Evolutionary conservation across 2,888 invertebrate genomes (phyloP), one percentile per base, ranked within the genome.

Genomic region (Lycophotia porphyrea): DNA sequence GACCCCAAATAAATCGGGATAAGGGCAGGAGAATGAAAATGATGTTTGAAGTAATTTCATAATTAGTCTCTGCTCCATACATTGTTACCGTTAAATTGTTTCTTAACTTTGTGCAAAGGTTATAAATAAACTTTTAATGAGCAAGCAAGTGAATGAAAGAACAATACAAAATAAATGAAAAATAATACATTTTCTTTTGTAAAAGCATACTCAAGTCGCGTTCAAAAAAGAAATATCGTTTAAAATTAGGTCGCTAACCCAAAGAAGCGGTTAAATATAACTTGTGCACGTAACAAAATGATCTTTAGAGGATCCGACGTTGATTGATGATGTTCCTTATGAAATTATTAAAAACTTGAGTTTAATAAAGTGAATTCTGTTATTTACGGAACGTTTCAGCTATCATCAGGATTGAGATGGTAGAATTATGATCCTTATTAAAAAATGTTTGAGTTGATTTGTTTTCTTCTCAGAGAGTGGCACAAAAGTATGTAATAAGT

Each of bases 311-410:
- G 78, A 74, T 65, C 27, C 47, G 89, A 87, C 90, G 76, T 84
- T 91, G 92, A 92, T 91, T 87, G 89, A 92, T 92, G 73, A 83
- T 70, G 74, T 79, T 82, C 74, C 63, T 69, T 71, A 84, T 84
- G 79, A 81, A 82, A 85, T 87, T 80, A 87, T 87, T 85, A 71
- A 85, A 86, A 76, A 81, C 49, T 70, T 74, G 76, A 80, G 66
- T 72, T 70, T 82, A 75, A 78, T 80, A 71, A 75, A 80, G 58
- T 71, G 66, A 61, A 66, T 79, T 70, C 15, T 58, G 52, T 82
- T 80, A 80, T 75, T 69, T 81, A 69, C 13, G 65, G 58, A 67
- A n/a, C 15, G 61, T 52, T 74, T 61, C 15, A 65, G 71, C 52
- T 80, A 60, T 73, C 55, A 78, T 71, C 60, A 69, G 68, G 55